These are phyloP conservation scores for Saxidomus purpurata DNA, from an alignment of 1,140 invertebrate species.

Conservation along the genomic window DNA sequence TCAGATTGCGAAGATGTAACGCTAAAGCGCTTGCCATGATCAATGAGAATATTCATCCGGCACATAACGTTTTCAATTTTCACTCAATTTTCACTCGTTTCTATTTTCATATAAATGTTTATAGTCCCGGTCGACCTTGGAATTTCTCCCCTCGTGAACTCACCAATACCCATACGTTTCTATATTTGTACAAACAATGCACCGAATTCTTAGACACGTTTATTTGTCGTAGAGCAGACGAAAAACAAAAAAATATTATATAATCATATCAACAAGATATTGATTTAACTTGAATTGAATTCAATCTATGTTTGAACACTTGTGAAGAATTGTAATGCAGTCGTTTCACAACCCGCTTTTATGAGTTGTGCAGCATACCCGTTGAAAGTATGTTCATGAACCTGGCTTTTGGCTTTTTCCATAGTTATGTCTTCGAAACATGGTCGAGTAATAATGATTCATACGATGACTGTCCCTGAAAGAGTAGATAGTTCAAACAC, in stretches of 20 bases:
- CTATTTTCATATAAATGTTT: too few relatives aligned
- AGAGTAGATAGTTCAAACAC: neutral
- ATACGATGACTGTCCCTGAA: neutral
- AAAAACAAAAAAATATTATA: neutral
- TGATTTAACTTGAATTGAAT: neutral
- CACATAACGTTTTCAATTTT: neutral
- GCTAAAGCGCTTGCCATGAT: neutral
- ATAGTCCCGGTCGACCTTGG: too few relatives aligned
- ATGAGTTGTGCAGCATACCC: neutral
- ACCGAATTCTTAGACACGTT: neutral
- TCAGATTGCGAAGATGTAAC: neutral
- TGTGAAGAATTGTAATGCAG: conserved; percentile 13
- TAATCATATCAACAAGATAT: neutral
- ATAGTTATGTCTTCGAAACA: neutral
- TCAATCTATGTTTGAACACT: conserved; percentile 11
- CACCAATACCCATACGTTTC: too few relatives aligned
- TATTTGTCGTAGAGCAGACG: neutral
- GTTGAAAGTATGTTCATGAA: conserved; percentile 2
- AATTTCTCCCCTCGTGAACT: too few relatives aligned
- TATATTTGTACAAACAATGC: neutral
- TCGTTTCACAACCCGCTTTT: neutral
- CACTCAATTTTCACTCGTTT: conserved; percentile 18
- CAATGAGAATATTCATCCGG: neutral
- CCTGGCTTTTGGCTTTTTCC: neutral
- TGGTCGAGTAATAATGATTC: neutral